phyloP scores from a whole-genome alignment of 2,888 invertebrate species.

The Crepidodera aurea region DNA sequence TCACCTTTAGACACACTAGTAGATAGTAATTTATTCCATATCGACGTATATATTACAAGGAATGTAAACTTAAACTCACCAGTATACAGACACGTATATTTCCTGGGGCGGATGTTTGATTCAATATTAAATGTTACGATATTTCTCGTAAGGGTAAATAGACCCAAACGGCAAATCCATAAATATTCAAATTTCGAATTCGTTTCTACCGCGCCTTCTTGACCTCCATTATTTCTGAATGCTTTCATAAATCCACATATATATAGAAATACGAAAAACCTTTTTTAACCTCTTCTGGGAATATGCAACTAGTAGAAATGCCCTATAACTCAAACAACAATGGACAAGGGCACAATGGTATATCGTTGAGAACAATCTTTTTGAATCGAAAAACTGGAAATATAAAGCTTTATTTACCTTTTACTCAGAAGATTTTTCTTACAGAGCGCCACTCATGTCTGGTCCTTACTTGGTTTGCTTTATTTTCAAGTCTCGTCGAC shows the following conservation, averaged over 20 bases:
- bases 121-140: constrained; percentile 1
- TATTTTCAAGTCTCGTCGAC: too few relatives aligned
- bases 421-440: too few relatives aligned
- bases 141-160: neutral
- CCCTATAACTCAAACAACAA: neutral
- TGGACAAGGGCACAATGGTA: neutral
- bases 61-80: too few relatives aligned
- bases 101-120: neutral
- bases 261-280: neutral
- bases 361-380: constrained; percentile 1
- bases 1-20: too few relatives aligned
- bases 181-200: constrained; percentile 5
- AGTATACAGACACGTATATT: neutral
- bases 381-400: neutral
- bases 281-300: neutral
- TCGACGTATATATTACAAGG: too few relatives aligned
- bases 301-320: constrained; percentile 1
- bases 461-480: too few relatives aligned
- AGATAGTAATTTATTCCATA: too few relatives aligned
- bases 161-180: neutral
- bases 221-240: constrained; percentile 3
- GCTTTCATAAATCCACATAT: neutral
- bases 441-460: too few relatives aligned
- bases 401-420: too few relatives aligned
- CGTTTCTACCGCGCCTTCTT: neutral